Percentiles rank a stretch among this genome's conserved stretches.
Conservation (phyloP, 2,888 invertebrate species). For the Arctia plantaginis region DNA sequence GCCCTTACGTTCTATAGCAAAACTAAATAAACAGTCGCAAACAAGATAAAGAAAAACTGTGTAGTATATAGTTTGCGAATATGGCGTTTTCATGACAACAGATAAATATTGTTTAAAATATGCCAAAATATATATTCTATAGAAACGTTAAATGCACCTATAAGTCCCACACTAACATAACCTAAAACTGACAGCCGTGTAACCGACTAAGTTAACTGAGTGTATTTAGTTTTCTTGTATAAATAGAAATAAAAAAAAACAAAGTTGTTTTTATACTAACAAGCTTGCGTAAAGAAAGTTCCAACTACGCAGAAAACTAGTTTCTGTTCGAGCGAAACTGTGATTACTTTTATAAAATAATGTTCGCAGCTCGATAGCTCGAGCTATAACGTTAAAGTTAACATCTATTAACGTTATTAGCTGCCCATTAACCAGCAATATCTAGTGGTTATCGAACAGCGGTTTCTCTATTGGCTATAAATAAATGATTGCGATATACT, state of each 20-base stretch:
- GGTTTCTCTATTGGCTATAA: conserved; percentile 51
- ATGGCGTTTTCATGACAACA: too few relatives aligned
- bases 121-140: background rate
- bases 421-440: conserved; percentile 45
- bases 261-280: conserved; percentile 25
- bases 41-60: too few relatives aligned
- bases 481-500: conserved; percentile 45
- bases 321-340: conserved; percentile 25
- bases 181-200: conserved; percentile 12
- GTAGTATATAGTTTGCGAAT: too few relatives aligned
- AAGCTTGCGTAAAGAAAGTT: conserved; percentile 23
- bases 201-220: conserved; percentile 10
- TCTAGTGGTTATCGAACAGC: conserved; percentile 47
- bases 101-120: background rate
- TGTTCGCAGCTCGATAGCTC: conserved; percentile 36
- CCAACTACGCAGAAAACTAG: conserved; percentile 24
- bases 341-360: conserved; percentile 46
- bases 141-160: background rate
- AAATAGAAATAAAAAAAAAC: conserved; percentile 25
- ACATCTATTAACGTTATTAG: conserved; percentile 56
- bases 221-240: background rate
- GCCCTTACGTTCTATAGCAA: too few relatives aligned
- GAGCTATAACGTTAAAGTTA: conserved; percentile 46
- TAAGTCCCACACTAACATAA: background rate
- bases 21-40: too few relatives aligned